A percentile compares a stretch with the other conserved stretches of the same genome.
These are phyloP conservation scores for Salminus brasiliensis DNA, from an alignment of 2,113 vertebrate genomes.

Conservation along the genomic window DNA sequence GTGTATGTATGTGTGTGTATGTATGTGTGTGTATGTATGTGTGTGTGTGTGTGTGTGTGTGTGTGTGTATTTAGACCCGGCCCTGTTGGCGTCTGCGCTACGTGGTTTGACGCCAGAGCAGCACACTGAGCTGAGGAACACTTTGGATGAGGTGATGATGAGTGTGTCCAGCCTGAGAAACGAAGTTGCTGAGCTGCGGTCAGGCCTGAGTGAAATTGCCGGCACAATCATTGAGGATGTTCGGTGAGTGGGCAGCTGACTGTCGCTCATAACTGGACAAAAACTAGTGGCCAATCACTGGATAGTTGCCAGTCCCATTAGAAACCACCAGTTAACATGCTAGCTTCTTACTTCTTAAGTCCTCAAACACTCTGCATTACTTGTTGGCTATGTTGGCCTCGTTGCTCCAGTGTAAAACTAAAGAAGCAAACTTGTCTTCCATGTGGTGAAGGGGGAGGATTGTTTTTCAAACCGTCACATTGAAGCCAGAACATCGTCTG, in stretches of 20 bases:
- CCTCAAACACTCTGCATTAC: no score
- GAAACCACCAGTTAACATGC: no score
- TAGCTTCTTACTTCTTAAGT: no score
- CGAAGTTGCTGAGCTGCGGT: constrained; percentile 87
- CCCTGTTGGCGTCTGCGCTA: constrained; percentile 59
- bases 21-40: neutral
- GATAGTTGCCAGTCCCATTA: no score
- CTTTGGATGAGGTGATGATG: constrained; percentile 84
- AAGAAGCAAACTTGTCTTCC: no score
- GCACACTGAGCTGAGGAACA: constrained; percentile 82
- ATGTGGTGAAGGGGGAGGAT: no score
- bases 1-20: neutral
- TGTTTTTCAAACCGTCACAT: no score
- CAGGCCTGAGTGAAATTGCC: constrained; percentile 81
- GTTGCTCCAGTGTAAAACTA: no score
- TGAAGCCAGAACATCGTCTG: no score
- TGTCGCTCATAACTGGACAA: no score
- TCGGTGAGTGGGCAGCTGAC: constrained; percentile 80
- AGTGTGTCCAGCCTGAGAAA: constrained; percentile 77
- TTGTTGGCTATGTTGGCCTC: no score
- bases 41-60: neutral
- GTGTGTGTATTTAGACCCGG: constrained; percentile 54
- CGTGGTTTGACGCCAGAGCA: constrained; percentile 66
- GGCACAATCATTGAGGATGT: constrained; percentile 85
- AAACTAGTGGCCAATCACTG: neutral